Percentiles rank a stretch among this genome's conserved stretches.
phyloP scores from a whole-genome alignment of 2,888 invertebrate species.

The Conomelus anceps region DNA sequence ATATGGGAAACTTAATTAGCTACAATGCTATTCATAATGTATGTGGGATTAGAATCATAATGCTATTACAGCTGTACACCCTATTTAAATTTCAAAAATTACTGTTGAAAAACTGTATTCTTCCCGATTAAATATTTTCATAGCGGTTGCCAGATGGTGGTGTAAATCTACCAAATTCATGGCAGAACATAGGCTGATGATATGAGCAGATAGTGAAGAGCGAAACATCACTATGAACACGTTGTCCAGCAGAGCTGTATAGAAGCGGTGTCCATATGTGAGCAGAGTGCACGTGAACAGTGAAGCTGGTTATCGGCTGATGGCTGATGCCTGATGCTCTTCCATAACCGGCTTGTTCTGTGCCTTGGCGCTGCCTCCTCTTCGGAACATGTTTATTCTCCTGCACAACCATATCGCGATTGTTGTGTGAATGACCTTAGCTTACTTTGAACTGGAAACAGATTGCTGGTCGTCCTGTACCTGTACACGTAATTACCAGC shows the following conservation, averaged over 20 bases:
- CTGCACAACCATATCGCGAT: background rate
- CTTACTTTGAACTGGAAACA: background rate
- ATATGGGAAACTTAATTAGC: no score
- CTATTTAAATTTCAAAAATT: no score
- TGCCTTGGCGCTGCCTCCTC: no score
- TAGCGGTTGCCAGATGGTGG: background rate
- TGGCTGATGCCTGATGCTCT: no score
- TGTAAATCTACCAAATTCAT: background rate
- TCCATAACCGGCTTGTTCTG: background rate
- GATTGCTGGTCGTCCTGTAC: background rate
- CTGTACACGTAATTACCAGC: background rate
- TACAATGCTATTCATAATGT: no score
- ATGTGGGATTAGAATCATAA: no score
- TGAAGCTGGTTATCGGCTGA: background rate
- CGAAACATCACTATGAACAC: background rate
- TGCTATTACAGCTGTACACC: no score
- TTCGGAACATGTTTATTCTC: background rate
- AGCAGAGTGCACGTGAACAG: background rate
- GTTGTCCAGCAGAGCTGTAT: background rate
- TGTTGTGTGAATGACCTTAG: background rate
- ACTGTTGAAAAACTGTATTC: no score
- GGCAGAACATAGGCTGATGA: background rate
- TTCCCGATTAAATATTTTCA: background rate
- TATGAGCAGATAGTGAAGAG: background rate
- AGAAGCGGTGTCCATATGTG: background rate